phyloP scores from a whole-genome alignment of 2,888 invertebrate genomes.

The Alitta virens region DNA sequence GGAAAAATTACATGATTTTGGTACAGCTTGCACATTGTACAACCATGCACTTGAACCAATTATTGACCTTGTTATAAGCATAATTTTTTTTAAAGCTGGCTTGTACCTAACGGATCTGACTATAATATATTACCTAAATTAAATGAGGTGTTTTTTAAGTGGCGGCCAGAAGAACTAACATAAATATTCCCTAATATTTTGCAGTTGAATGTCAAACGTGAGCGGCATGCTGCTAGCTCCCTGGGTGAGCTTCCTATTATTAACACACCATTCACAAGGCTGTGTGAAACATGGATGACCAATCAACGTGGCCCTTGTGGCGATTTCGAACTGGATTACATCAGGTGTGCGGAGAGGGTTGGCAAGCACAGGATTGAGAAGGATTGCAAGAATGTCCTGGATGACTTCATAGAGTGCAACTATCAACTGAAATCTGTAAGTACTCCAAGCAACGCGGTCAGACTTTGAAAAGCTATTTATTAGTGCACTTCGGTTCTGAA shows the following conservation, averaged over 20 bases:
- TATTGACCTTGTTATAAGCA: too few relatives aligned
- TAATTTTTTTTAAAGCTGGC: too few relatives aligned
- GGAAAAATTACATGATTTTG: too few relatives aligned
- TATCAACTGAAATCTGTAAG: constrained; percentile 30
- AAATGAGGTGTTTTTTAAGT: neutral
- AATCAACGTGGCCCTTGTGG: constrained; percentile 33
- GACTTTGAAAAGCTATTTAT: too few relatives aligned
- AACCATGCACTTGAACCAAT: too few relatives aligned
- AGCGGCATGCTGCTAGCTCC: neutral
- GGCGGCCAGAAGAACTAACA: neutral
- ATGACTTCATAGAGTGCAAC: constrained; percentile 35
- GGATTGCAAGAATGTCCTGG: constrained; percentile 30
- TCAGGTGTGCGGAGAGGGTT: constrained; percentile 34
- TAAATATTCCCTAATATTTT: too few relatives aligned
- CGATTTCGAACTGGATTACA: constrained; percentile 35
- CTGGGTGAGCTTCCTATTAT: constrained; percentile 27
- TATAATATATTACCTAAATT: too few relatives aligned
- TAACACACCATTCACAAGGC: constrained; percentile 34
- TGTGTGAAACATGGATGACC: constrained; percentile 28
- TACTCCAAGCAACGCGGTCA: too few relatives aligned
- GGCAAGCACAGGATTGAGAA: constrained; percentile 21
- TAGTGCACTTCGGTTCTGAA: too few relatives aligned
- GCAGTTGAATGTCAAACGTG: too few relatives aligned
- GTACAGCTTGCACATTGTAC: too few relatives aligned
- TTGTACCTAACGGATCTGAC: too few relatives aligned